phyloP scores from a whole-genome alignment of 2,888 invertebrate species.

The Machimus atricapillus region DNA sequence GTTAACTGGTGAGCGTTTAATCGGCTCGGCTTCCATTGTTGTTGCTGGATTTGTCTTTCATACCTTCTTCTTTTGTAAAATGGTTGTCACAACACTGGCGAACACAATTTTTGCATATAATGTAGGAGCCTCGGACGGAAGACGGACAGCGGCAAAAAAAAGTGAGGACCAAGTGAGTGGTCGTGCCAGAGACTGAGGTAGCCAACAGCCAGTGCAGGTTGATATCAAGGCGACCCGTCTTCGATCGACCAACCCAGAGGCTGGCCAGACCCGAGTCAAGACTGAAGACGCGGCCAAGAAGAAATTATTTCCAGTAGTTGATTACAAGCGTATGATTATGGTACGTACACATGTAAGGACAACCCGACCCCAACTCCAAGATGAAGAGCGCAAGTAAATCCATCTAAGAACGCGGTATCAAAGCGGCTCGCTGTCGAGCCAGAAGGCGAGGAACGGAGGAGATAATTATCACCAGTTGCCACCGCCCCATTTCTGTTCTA shows the following conservation, averaged over 20 bases:
- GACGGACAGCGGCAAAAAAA: conserved; percentile 34
- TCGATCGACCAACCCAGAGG: conserved; percentile 44
- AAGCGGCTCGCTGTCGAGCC: conserved; percentile 2
- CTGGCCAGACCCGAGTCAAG: background rate
- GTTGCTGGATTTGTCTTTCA: conserved; percentile 46
- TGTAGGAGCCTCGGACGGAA: conserved; percentile 47
- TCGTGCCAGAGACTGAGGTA: conserved; percentile 36
- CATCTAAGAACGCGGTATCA: background rate
- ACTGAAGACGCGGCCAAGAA: background rate
- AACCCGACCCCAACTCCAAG: conserved; percentile 46
- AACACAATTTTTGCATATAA: conserved; percentile 48
- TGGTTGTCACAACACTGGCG: conserved; percentile 51
- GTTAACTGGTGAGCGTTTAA: conserved; percentile 39
- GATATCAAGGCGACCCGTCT: conserved; percentile 39
- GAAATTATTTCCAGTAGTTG: conserved; percentile 52
- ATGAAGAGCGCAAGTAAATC: conserved; percentile 26
- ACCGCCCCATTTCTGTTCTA: conserved; percentile 45
- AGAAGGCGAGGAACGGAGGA: conserved; percentile 25
- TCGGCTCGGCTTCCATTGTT: conserved; percentile 17
- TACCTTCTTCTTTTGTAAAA: conserved; percentile 51
- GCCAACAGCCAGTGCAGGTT: conserved; percentile 40
- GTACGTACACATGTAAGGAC: conserved; percentile 50
- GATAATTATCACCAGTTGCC: conserved; percentile 45
- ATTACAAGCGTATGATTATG: conserved; percentile 51
- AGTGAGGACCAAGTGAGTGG: conserved; percentile 41